Conservation (phyloP, 2,113 vertebrate species). For the Oxyruncus cristatus region DNA sequence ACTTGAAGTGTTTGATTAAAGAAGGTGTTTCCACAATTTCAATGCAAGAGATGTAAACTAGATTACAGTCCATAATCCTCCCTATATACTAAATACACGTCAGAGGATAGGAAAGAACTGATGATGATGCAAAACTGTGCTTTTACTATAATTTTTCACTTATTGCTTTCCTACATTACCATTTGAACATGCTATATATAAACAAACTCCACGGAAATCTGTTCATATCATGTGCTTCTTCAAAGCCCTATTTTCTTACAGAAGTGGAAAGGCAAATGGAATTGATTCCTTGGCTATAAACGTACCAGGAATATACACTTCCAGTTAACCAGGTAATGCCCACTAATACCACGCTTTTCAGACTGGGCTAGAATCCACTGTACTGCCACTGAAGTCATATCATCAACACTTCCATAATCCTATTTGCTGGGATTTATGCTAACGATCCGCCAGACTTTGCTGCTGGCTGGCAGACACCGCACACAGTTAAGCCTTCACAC, state of each 20-base stretch:
- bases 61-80: background rate
- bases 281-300: background rate
- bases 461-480: background rate
- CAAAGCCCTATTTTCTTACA: background rate
- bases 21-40: background rate
- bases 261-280: background rate
- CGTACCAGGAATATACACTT: background rate
- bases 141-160: background rate
- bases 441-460: slow-evolving; percentile 20
- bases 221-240: background rate
- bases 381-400: slow-evolving; percentile 5
- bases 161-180: background rate
- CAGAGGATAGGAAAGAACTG: background rate
- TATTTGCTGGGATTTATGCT: slow-evolving; percentile 47
- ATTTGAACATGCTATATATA: background rate
- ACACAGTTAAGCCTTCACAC: background rate
- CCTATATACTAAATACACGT: background rate
- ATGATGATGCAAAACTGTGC: background rate
- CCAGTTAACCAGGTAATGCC: background rate
- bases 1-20: background rate
- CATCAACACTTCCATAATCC: slow-evolving; percentile 39
- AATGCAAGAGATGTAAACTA: background rate
- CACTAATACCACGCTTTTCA: background rate
- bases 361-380: slow-evolving; percentile 18
- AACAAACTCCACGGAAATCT: background rate